Evolutionary conservation across 2,888 invertebrate genomes (phyloP).

Genomic region (Xanthia icteritia): DNA sequence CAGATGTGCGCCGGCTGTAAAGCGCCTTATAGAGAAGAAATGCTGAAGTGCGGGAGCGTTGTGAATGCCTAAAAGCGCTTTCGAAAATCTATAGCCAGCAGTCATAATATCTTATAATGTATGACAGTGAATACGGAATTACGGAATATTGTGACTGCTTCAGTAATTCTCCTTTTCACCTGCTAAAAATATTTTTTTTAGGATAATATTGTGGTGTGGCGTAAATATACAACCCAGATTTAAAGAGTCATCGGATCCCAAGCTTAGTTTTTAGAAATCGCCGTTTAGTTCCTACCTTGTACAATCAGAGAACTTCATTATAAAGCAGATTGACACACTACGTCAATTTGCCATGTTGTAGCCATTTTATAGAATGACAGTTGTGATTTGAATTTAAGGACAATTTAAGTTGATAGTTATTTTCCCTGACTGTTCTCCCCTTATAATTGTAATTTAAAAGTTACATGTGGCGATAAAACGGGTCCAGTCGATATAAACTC

Average conservation of each 20-base stretch:
- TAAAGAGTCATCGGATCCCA: neutral
- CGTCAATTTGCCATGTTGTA: neutral
- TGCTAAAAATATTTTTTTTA: neutral
- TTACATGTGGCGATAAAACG: conserved; percentile 58
- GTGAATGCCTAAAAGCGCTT: conserved; percentile 21
- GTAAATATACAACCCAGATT: neutral
- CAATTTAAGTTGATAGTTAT: neutral
- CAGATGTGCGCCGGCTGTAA: conserved; percentile 5
- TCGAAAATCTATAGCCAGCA: neutral
- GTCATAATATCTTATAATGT: neutral
- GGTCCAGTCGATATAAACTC: conserved; percentile 63
- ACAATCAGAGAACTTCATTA: neutral
- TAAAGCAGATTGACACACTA: neutral
- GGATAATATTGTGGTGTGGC: too few species aligned
- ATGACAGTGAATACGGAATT: conserved; percentile 5
- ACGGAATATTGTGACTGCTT: conserved; percentile 9
- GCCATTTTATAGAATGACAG: neutral
- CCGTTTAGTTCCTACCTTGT: neutral
- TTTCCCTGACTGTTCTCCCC: conserved; percentile 1
- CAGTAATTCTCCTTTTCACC: neutral
- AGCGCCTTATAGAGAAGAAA: conserved; percentile 48
- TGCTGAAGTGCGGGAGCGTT: conserved; percentile 34
- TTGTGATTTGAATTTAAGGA: neutral
- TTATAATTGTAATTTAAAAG: conserved; percentile 67
- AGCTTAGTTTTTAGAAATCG: conserved; percentile 8